Evolutionary conservation across 2,113 vertebrate genomes (phyloP).

Genomic region (Climacteris rufus): DNA sequence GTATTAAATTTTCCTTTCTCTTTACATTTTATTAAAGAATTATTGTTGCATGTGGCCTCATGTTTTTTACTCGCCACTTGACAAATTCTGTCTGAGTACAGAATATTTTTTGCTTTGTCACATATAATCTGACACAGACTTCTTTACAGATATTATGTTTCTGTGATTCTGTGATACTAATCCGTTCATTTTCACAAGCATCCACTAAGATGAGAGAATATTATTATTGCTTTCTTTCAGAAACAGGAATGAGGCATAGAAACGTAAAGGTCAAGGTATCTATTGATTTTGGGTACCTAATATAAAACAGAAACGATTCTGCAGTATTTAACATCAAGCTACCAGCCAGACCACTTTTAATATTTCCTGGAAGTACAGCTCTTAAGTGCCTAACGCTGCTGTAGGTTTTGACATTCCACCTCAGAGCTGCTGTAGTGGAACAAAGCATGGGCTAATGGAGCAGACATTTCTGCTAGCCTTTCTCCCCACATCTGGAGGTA

Average conservation of each 20-base stretch:
- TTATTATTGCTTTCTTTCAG: not conserved
- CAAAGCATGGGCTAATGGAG: not conserved
- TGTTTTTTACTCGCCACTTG: not conserved
- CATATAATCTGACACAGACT: fast-evolving
- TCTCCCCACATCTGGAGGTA: not conserved
- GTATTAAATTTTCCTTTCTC: not conserved
- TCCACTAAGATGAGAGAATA: not conserved
- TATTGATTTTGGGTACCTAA: not conserved
- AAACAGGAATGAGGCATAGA: not conserved
- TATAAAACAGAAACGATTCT: not conserved
- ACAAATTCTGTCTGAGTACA: not conserved
- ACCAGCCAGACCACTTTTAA: not conserved
- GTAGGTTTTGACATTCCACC: not conserved
- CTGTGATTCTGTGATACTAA: not conserved
- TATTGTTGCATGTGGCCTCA: not conserved
- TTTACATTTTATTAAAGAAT: not conserved
- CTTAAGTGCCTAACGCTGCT: not conserved
- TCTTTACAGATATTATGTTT: not conserved
- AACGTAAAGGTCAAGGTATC: not conserved
- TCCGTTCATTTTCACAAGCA: not conserved
- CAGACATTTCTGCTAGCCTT: not conserved
- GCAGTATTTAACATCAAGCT: not conserved
- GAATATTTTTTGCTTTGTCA: not conserved
- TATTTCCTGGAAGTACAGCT: not conserved
- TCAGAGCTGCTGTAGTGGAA: not conserved